Conservation (phyloP, 2,113 vertebrate species). For the Tupaia tana region DNA sequence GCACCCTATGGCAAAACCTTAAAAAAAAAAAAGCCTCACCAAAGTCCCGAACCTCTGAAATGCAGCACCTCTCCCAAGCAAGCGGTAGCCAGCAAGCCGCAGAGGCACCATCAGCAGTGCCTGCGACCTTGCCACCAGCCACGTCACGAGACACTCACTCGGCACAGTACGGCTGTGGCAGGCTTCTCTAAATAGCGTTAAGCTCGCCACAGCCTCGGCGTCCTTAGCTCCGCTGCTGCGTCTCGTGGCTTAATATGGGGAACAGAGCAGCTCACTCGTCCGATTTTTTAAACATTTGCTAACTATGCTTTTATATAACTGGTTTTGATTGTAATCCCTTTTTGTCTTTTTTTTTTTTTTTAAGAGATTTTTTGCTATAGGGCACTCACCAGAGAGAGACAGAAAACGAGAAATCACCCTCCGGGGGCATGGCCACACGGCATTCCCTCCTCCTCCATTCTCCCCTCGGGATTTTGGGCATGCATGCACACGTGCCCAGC, state of each 20-base stretch:
- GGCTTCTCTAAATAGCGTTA: slow-evolving; percentile 21
- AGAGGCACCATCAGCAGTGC: neutral
- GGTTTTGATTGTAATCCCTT: neutral
- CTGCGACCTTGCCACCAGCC: slow-evolving; percentile 52
- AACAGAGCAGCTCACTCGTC: neutral
- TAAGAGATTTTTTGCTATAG: too few relatives aligned
- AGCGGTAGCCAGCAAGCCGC: neutral
- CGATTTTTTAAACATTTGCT: neutral
- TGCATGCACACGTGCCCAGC: too few relatives aligned
- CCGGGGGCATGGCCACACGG: too few relatives aligned
- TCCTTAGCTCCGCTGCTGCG: neutral
- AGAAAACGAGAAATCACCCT: too few relatives aligned
- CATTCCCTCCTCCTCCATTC: too few relatives aligned
- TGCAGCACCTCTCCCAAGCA: neutral
- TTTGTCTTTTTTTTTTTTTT: neutral
- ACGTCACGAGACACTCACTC: slow-evolving; percentile 7
- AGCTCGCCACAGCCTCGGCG: neutral
- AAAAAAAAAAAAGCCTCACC: too few relatives aligned
- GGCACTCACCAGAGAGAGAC: too few relatives aligned
- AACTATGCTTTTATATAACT: neutral
- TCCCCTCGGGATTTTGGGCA: too few relatives aligned
- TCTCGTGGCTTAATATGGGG: neutral
- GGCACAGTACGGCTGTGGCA: neutral
- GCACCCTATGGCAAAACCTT: too few relatives aligned
- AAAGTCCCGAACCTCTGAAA: slow-evolving; percentile 22